phyloP scores from a whole-genome alignment of 2,888 invertebrate genomes.

The Sminthurinus aureus region DNA sequence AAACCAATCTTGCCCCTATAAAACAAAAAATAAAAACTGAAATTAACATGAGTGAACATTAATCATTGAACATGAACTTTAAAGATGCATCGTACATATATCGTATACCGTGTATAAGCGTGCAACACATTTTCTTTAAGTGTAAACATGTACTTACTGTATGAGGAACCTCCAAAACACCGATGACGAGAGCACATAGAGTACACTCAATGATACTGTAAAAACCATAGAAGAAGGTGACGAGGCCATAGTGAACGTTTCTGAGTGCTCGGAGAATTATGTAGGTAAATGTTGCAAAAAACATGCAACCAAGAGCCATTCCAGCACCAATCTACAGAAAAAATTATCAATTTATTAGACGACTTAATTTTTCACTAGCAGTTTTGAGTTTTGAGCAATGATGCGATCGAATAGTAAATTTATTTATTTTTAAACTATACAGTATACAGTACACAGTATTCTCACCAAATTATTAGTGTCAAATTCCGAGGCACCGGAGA shows the following conservation, averaged over 20 bases:
- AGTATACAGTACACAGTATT: no score
- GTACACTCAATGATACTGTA: slow-evolving; percentile 50
- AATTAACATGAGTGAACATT: no score
- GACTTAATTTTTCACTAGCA: not conserved
- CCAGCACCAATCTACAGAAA: slow-evolving; percentile 52
- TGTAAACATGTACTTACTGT: not conserved
- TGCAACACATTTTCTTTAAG: no score
- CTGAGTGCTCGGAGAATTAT: slow-evolving; percentile 51
- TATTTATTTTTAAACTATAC: no score
- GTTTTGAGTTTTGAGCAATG: no score
- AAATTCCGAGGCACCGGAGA: slow-evolving; percentile 52
- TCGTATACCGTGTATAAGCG: no score
- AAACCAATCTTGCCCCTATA: slow-evolving; percentile 44
- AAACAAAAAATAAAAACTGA: no score
- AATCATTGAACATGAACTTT: no score
- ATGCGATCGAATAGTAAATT: no score
- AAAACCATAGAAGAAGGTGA: slow-evolving; percentile 54
- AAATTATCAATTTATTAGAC: not conserved
- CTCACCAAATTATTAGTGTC: slow-evolving; percentile 51
- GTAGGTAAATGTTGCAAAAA: slow-evolving; percentile 52
- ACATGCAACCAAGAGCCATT: slow-evolving; percentile 52
- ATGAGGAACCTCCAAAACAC: slow-evolving; percentile 45
- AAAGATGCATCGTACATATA: no score
- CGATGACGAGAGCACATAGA: slow-evolving; percentile 43
- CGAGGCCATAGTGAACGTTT: slow-evolving; percentile 49